These are phyloP conservation scores for Lasioglossum oenotherae DNA, from an alignment of 2,888 invertebrate species.

Conservation along the genomic window DNA sequence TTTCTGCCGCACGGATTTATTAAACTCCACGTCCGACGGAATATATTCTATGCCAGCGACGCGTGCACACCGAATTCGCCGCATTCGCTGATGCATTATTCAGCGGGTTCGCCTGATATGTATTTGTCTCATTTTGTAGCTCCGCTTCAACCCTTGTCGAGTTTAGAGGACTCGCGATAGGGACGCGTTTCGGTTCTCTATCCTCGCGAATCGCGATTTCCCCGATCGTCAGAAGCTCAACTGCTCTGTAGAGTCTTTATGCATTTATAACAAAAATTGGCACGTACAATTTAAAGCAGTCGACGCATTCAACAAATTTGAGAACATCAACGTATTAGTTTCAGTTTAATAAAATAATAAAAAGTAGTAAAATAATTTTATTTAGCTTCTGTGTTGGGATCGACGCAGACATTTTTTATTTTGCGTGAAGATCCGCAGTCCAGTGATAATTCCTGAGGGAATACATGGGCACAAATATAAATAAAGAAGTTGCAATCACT, in stretches of 20 bases:
- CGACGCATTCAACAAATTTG: too few relatives aligned
- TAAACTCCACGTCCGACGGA: conserved; percentile 16
- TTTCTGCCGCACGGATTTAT: conserved; percentile 15
- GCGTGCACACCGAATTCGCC: not conserved
- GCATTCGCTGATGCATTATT: conserved; percentile 16
- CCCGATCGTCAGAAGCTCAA: not conserved
- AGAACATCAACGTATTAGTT: too few relatives aligned
- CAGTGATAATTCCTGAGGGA: too few relatives aligned
- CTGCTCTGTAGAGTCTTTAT: not conserved
- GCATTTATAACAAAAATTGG: too few relatives aligned
- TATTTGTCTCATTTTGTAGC: not conserved
- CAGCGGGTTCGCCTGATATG: not conserved
- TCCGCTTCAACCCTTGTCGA: not conserved
- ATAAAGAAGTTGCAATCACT: not conserved
- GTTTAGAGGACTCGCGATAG: not conserved
- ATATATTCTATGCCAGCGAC: not conserved
- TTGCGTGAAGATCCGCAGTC: too few relatives aligned
- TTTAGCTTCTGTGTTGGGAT: too few relatives aligned
- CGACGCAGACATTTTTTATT: too few relatives aligned
- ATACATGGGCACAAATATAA: too few relatives aligned
- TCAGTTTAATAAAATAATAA: too few relatives aligned
- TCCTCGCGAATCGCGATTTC: not conserved
- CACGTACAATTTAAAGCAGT: too few relatives aligned
- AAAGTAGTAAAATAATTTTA: too few relatives aligned
- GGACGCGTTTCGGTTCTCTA: not conserved